Base-by-base conservation (phyloP, 2,113 vertebrate species). In the Platysternon megacephalum region DNA sequence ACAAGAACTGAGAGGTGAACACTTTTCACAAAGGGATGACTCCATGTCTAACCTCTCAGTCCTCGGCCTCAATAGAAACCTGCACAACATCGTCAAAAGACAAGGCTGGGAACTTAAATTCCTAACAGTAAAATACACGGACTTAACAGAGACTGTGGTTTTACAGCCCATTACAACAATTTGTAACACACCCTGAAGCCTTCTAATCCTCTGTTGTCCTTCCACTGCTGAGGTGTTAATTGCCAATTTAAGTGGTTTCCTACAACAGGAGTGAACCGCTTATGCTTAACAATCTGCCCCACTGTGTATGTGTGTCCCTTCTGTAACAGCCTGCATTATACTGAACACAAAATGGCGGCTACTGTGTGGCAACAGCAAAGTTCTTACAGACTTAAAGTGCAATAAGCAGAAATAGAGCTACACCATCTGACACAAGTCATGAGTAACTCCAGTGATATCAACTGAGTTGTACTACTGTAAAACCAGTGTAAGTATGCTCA, bases 301-400 rank as follows among this genome's bases (percentile, higher is more conserved):
- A 68, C 16, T 7, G 6, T 61, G 32, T 32, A 14, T 61, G 11
- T 29, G 11, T 49, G 13, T 14, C 49, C 35, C 29, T 32, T 72
- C n/a, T 39, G 19, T 39, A 72, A 9, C 14, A 85, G 26, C 21
- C 35, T 81, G 2, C 26, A 35, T 55, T 82, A 49, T 44, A 85
- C 17, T 56, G 28, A 89, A 42, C 6, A 13, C 5, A 3, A 28
- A 49, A 72, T 28, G 44, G 16, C 5, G n/a, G 72, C 58, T 32
- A 84, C 6, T 49, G 35, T 0, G 1, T 44, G 68, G 26, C 81
- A 2, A 80, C 26, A 0, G 3, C 1, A 87, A 58, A 78, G 8
- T 82, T 8, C 2, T 78, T 12, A 26, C 5, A 78, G 55, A 48
- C 58, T 49, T 24, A 39, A 29, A 86, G 2, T 46, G 51, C 32